Conservation (phyloP, 2,888 invertebrate species). For the Mimachlamys varia region DNA sequence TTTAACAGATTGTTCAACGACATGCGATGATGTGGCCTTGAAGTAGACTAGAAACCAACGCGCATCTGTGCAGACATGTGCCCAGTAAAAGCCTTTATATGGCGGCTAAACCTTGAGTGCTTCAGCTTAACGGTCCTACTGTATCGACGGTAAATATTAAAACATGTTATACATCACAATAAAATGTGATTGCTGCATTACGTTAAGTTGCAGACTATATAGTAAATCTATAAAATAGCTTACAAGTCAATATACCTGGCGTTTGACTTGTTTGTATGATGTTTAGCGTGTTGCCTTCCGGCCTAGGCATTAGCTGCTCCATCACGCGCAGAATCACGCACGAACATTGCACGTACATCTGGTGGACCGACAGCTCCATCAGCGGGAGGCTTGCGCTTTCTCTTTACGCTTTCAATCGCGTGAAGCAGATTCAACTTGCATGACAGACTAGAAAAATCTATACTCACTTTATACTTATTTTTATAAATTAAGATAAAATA, state of each 20-base stretch:
- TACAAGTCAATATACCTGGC: background rate
- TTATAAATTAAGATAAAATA: background rate
- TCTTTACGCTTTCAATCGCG: constrained; percentile 1
- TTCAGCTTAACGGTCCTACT: background rate
- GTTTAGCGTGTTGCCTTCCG: background rate
- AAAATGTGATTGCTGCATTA: background rate
- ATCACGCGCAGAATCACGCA: background rate
- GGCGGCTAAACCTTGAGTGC: background rate
- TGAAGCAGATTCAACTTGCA: background rate
- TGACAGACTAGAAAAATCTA: constrained; percentile 21
- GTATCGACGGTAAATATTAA: background rate
- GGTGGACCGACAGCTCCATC: background rate
- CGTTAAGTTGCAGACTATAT: background rate
- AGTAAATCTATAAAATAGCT: background rate
- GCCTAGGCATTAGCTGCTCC: background rate
- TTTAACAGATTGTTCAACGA: background rate
- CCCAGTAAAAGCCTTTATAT: background rate
- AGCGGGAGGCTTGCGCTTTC: background rate
- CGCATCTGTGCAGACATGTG: background rate
- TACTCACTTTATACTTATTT: background rate
- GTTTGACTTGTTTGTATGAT: background rate
- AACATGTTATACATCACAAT: background rate
- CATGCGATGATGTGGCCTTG: background rate
- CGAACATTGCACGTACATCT: background rate
- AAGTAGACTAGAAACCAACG: background rate